Base-by-base conservation (phyloP, 2,888 invertebrate species). In the Empis stercorea region DNA sequence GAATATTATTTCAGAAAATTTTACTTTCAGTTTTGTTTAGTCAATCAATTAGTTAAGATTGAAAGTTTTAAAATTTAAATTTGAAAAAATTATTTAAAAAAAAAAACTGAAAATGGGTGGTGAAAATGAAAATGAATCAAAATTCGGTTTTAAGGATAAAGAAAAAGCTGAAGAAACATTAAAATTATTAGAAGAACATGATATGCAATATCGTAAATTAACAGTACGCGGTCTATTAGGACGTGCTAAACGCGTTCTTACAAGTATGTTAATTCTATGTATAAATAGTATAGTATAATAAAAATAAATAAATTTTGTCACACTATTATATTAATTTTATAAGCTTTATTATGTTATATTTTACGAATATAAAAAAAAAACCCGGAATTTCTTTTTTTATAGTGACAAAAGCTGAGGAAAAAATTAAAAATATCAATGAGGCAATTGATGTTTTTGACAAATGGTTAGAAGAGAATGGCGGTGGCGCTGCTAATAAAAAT, bases 101-200 rank as follows among this genome's bases (percentile, higher is more conserved):
- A 20, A 20, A 20, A 20, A 20, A 20, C 3, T 13, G 3, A 58
- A 56, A 51, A 74, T 74, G 74, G 73, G 73, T 30, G 73, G 73
- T 53, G 72, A 73, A 48, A 72, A 72, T 32, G 73, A 74, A 55
- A 74, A 75, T 44, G 80, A 79, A 50, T 71, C 75, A 1, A 78
- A 79, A 54, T 82, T 80, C 66, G 82, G 82, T 0, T 83, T 81
- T 71, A 82, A 82, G 63, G 81, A 83, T 63, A 77, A 76, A 61
- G 78, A 77, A 52, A 82, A 81, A 64, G 82, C 82, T 0, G 67
- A 76, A 56, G 80, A 82, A 56, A 82, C 82, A 0, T 64, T 83
- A n/a, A 70, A 73, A 30, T 64, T 78, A 43, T 59, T 83, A 51
- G 76, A 81, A 54, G 70, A 72, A 15, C 80, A 81, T 54, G 81